A percentile compares a stretch with the other conserved stretches of the same genome.
Conservation (phyloP, 2,797 vertebrate genomes). For the Podargus strigoides region DNA sequence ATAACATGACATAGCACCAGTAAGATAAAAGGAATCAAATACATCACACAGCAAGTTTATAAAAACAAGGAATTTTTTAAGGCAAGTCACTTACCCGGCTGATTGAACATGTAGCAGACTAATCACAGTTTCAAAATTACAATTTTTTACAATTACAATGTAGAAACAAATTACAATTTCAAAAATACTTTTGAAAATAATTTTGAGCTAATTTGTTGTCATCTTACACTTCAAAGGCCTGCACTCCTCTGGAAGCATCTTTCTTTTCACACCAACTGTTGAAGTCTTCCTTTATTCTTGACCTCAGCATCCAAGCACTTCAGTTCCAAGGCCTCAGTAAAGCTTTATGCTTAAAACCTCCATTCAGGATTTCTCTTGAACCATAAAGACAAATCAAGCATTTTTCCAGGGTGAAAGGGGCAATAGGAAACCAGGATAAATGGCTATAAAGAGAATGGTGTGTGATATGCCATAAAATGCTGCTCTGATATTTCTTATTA, state of each 20-base stretch:
- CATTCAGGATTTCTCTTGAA: too few relatives aligned
- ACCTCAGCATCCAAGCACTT: neutral
- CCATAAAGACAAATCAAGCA: too few relatives aligned
- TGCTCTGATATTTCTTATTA: too few relatives aligned
- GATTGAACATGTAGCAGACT: neutral
- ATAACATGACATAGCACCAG: neutral
- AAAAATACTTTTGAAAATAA: neutral
- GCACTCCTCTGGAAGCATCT: neutral
- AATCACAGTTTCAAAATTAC: too few relatives aligned
- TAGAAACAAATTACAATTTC: neutral
- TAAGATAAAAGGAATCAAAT: neutral
- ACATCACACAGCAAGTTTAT: neutral
- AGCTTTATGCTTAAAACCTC: too few relatives aligned
- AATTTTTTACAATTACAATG: too few relatives aligned
- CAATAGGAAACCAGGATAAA: too few relatives aligned
- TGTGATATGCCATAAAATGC: too few relatives aligned
- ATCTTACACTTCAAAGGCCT: neutral
- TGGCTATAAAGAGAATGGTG: too few relatives aligned
- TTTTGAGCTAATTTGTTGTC: neutral
- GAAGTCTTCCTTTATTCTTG: neutral
- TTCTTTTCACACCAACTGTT: neutral
- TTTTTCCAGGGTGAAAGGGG: too few relatives aligned
- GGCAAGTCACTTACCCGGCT: neutral
- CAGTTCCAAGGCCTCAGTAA: too few relatives aligned
- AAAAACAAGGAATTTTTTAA: neutral